These are phyloP conservation scores for Ctena decussata DNA, from an alignment of 2,888 invertebrate genomes.

Conservation along the genomic window DNA sequence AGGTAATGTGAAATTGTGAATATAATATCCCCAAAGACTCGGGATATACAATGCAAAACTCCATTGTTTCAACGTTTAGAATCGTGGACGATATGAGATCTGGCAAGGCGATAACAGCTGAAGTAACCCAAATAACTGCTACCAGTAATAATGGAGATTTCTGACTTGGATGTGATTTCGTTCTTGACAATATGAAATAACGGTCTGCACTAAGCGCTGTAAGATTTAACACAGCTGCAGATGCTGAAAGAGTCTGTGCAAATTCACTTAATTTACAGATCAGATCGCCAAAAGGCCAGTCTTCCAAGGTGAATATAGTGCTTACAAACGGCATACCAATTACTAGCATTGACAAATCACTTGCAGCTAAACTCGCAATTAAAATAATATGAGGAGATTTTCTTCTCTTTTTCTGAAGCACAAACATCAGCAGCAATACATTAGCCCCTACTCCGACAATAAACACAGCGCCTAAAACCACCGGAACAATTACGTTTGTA, in stretches of 20 bases:
- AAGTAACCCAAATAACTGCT: neutral
- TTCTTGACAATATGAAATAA: neutral
- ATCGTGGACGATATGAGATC: neutral
- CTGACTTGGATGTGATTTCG: neutral
- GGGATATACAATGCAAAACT: neutral
- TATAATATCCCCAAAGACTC: neutral
- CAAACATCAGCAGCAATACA: neutral
- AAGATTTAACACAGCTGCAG: neutral
- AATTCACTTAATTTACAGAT: neutral
- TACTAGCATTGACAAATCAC: neutral
- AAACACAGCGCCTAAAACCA: neutral
- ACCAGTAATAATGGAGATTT: neutral
- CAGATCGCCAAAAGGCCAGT: neutral
- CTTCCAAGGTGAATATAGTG: neutral
- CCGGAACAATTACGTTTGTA: neutral
- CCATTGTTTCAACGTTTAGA: neutral
- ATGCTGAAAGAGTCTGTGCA: neutral
- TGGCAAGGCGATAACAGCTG: neutral
- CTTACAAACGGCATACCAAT: constrained; percentile 5
- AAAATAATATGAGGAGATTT: neutral
- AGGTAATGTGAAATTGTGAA: neutral
- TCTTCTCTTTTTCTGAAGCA: neutral
- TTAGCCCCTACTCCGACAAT: neutral
- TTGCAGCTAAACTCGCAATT: neutral
- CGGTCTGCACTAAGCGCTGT: neutral